Evolutionary conservation across 2,113 vertebrate genomes (phyloP).

Genomic region (Oncorhynchus tshawytscha): DNA sequence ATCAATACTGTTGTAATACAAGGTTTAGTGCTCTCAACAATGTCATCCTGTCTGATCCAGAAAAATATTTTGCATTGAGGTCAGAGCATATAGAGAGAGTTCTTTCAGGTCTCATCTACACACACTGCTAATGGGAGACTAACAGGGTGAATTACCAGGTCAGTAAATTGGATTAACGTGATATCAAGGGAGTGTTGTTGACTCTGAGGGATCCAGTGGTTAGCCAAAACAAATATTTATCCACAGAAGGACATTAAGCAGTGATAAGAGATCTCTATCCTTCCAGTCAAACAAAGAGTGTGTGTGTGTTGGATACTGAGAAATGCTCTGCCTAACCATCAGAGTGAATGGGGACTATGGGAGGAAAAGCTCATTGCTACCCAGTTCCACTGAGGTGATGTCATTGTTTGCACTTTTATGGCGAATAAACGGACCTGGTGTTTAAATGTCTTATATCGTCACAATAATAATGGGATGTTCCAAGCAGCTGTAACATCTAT

Average conservation of each 20-base stretch:
- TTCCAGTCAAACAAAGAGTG: neutral
- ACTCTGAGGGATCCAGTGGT: neutral
- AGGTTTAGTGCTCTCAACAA: conserved; percentile 14
- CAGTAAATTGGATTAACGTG: neutral
- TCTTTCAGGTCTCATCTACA: neutral
- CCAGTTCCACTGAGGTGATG: conserved; percentile 60
- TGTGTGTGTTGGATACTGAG: conserved; percentile 36
- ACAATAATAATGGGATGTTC: conserved; percentile 35
- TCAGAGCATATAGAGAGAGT: conserved; percentile 9
- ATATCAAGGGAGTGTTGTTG: neutral
- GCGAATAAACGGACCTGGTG: conserved; percentile 35
- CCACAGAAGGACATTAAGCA: neutral
- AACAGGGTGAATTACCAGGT: neutral
- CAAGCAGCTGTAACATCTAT: conserved; percentile 46
- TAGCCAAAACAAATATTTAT: neutral
- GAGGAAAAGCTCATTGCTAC: conserved; percentile 71
- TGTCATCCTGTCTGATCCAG: conserved; percentile 10
- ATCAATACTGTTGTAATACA: conserved; percentile 40
- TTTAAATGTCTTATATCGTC: conserved; percentile 34
- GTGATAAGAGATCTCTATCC: neutral
- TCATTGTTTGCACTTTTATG: conserved; percentile 43
- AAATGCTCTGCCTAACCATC: conserved; percentile 54
- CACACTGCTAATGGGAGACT: conserved; percentile 27
- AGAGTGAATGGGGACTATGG: conserved; percentile 59
- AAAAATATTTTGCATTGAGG: conserved; percentile 33